Conservation (phyloP, 1,140 invertebrate species). For the Nasonia longicornis region DNA sequence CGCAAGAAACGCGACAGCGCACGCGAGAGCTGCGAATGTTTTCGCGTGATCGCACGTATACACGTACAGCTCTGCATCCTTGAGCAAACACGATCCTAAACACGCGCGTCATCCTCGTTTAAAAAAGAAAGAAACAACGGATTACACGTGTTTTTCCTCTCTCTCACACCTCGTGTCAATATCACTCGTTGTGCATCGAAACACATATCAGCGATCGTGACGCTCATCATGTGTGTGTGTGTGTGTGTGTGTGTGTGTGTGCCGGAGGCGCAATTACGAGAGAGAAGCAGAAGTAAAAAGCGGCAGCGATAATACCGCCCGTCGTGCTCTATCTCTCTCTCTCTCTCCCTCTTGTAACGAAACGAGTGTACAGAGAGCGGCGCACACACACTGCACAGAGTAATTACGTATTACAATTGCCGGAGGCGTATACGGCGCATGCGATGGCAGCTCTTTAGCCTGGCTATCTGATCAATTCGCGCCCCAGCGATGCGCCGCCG, state of each 20-base stretch:
- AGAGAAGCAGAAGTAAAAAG: conserved; percentile 5
- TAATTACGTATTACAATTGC: conserved; percentile 35
- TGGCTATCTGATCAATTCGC: conserved; percentile 4
- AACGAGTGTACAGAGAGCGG: not conserved
- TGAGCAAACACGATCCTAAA: not conserved
- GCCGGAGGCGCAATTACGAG: conserved; percentile 12
- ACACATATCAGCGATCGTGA: not conserved
- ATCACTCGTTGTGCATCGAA: not conserved
- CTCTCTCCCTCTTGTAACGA: not conserved
- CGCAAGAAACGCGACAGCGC: no score
- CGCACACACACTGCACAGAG: not conserved
- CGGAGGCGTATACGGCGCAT: not conserved
- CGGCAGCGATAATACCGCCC: not conserved
- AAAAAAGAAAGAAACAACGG: not conserved
- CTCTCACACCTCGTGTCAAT: not conserved
- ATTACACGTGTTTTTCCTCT: not conserved
- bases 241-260: not conserved
- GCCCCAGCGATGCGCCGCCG: not conserved
- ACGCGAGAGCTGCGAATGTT: no score
- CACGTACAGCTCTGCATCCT: not conserved
- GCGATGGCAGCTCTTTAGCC: conserved; percentile 3
- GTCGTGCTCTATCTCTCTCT: not conserved
- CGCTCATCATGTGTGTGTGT: not conserved
- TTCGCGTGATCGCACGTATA: not conserved
- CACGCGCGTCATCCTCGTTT: not conserved